Evolutionary conservation across 2,797 vertebrate genomes (phyloP), one percentile per base, ranked within the genome.

Genomic region (Neomorphus geoffroyi): DNA sequence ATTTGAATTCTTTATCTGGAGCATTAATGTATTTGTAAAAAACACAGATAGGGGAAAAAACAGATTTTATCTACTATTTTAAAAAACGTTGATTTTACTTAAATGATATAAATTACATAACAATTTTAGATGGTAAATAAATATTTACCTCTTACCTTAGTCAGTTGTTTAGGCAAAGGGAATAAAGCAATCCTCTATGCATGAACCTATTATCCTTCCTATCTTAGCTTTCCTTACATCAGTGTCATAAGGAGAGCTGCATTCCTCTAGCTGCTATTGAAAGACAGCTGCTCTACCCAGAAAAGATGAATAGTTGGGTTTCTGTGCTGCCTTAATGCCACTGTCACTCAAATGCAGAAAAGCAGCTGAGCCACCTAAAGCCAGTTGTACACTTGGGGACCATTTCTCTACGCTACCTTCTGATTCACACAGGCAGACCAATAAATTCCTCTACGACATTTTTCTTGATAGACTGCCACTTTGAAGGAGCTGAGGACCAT

Each of bases 61-160:
- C n/a, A 85, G 13, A 72, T 83, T 89, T 85, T 62, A 73, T 86
- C 32, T 58, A 51, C 43, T 73, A 43, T 81, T 87, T 72, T 35
- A 16, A 35, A 71, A 86, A 64, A 65, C 51, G 75, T 67, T 50
- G 9, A 56, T 84, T 92, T 91, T 79, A 78, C 27, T 77, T 62
- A 89, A 64, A 88, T 85, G 0, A 39, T 58, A 82, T 16, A 71
- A 85, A 85, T 33, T 53, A 79, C 6, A 32, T 51, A 91, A 41
- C 15, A 83, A 39, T 23, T 88, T 67, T 69, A 93, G 53, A 80
- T 74, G 80, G 80, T 37, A 94, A 91, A 82, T 65, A 90, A 95
- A 86, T 83, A 80, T 95, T 93, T 96, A 93, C 90, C 66, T 92
- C 97, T 97, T 97, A 97, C 96, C 96, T 97, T 93, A 86, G 62